phyloP scores from a whole-genome alignment of 2,797 vertebrate genomes.

The Anguilla megastoma region DNA sequence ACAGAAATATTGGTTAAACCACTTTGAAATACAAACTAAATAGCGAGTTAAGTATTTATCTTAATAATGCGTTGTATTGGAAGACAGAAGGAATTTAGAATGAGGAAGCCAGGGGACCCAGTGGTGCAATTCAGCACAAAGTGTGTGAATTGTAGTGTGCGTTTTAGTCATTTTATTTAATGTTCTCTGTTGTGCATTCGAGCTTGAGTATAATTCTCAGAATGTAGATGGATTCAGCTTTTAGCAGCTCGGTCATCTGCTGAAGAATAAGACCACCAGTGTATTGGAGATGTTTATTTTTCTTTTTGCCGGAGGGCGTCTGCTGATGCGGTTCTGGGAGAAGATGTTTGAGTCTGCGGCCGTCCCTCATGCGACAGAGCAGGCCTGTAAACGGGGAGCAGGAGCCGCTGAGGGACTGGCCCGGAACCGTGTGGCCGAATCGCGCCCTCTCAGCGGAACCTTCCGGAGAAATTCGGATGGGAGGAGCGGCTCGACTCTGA shows the following conservation, averaged over 20 bases:
- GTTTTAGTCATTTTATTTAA: slow-evolving; percentile 24
- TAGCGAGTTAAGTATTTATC: neutral
- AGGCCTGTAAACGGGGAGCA: neutral
- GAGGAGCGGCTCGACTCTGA: neutral
- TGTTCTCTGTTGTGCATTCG: slow-evolving; percentile 5
- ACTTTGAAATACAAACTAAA: slow-evolving; percentile 29
- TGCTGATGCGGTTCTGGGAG: neutral
- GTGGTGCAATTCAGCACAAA: slow-evolving; percentile 1
- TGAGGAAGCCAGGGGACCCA: slow-evolving; percentile 18
- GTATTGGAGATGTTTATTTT: neutral
- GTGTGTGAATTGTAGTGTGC: neutral
- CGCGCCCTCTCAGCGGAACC: neutral
- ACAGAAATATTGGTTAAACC: slow-evolving; percentile 15
- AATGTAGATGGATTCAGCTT: slow-evolving; percentile 8
- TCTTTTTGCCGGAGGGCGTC: neutral
- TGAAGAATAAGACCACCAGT: neutral
- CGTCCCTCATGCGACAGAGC: neutral
- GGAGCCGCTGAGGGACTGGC: neutral
- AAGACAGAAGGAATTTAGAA: neutral
- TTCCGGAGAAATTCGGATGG: neutral
- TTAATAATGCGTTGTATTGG: neutral
- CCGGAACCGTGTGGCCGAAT: neutral
- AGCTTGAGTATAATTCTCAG: slow-evolving; percentile 6
- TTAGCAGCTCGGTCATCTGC: neutral
- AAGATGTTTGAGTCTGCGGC: neutral